Evolutionary conservation across 2,888 invertebrate species (phyloP).

Genomic region (Caenorhabditis sp.): DNA sequence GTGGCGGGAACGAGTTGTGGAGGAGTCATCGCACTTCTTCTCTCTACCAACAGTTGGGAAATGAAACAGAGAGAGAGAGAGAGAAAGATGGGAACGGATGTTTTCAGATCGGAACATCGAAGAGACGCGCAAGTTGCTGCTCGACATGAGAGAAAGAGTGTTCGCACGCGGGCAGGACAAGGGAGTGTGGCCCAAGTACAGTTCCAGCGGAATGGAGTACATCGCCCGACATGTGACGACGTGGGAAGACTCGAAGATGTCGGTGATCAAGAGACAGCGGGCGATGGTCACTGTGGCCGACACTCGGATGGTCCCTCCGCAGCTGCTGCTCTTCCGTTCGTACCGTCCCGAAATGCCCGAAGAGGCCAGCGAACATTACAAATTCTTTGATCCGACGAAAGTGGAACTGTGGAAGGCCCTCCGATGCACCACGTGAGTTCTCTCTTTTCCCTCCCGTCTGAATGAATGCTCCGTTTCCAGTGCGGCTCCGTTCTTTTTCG

Average conservation of each 20-base stretch:
- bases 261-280: conserved; percentile 37
- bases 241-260: conserved; percentile 55
- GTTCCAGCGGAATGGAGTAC: conserved; percentile 56
- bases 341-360: conserved; percentile 61
- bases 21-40: conserved; percentile 58
- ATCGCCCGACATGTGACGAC: conserved; percentile 49
- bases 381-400: conserved; percentile 59
- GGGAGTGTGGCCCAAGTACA: conserved; percentile 53
- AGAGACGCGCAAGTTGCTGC: conserved; percentile 38
- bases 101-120: conserved; percentile 45
- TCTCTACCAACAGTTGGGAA: conserved; percentile 42
- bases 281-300: conserved; percentile 62
- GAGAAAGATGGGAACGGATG: too few species aligned
- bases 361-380: conserved; percentile 53
- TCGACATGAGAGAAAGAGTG: conserved; percentile 54
- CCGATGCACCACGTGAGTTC: conserved; percentile 60
- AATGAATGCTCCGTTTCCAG: conserved; percentile 27
- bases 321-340: conserved; percentile 63
- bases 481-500: conserved; percentile 65
- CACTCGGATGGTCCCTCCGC: conserved; percentile 59
- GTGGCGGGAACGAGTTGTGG: conserved; percentile 67
- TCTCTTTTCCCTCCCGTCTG: neutral
- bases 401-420: conserved; percentile 65
- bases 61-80: too few species aligned
- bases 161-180: conserved; percentile 36